Evolutionary conservation across 2,888 invertebrate genomes (phyloP), one percentile per base, ranked within the genome.

Genomic region (Axea sp.): DNA sequence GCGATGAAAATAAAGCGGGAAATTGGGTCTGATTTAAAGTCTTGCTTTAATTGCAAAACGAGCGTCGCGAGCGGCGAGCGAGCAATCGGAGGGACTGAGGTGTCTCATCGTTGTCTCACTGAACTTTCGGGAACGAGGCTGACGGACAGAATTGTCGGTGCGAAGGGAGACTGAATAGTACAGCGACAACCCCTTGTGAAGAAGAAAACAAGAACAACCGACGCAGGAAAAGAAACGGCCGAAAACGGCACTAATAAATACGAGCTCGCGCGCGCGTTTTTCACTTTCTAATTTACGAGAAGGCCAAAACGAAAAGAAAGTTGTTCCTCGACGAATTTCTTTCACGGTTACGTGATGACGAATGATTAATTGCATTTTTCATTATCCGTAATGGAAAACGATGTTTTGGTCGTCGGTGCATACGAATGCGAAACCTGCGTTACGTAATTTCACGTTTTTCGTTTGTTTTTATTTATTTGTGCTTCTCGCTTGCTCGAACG

Each of bases 261-360:
- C 39, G n/a, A 26, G 30, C 30, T 37, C 30, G 41, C 31, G 37
- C 31, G 37, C 19, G 41, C 24, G 35, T 68, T 59, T 59, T 68
- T 68, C 59, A 68, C 68, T 68, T 68, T 68, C 68, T 68, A 68
- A 68, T 68, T 68, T 68, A 55, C 67, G 14, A 64, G 64, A 43
- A 49, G 57, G 49, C 67, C 41, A 49, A 68, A 59, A 68, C 35
- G 41, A 43, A 68, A 68, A 59, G 68, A 68, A 68, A 68, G 68
- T 68, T 59, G 14, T 19, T 26, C 39, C 4, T 35, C 35, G 19
- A 68, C 35, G 28, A 59, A 67, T 68, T 68, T 59, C 68, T 68
- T 68, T 68, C 59, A 67, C 57, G 67, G 49, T 67, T 67, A 67
- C 67, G 41, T 67, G 57, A 49, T 57, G 67, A 41, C 37, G 55